These are phyloP conservation scores for Caenorhabditis sinica DNA, from an alignment of 2,888 invertebrate genomes.

Conservation along the genomic window DNA sequence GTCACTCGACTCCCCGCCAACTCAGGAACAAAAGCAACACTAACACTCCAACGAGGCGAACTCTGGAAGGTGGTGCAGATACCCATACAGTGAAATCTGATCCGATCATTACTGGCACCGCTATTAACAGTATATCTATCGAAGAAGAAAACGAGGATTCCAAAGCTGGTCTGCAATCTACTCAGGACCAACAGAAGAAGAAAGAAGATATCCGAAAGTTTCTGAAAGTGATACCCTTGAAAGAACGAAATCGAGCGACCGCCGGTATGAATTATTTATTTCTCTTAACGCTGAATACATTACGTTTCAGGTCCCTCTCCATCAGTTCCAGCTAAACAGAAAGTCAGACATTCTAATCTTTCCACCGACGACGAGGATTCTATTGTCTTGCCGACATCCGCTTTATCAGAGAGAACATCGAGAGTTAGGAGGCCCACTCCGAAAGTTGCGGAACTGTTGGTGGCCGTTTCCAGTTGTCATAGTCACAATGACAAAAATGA, in stretches of 20 bases:
- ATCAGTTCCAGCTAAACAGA: background rate
- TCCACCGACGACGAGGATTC: background rate
- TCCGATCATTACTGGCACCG: background rate
- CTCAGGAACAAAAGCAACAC: background rate
- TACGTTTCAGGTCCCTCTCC: too few relatives aligned
- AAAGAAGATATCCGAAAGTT: background rate
- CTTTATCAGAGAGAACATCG: conserved; percentile 17
- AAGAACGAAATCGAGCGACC: background rate
- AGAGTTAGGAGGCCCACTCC: conserved; percentile 16
- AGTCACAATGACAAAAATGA: background rate
- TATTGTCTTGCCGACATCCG: too few relatives aligned
- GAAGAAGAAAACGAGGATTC: too few relatives aligned
- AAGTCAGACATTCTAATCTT: background rate
- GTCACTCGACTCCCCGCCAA: background rate
- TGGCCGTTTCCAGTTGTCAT: background rate
- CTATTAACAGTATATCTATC: too few relatives aligned
- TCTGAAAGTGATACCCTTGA: background rate
- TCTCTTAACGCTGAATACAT: background rate
- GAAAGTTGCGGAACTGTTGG: background rate
- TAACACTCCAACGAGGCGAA: background rate
- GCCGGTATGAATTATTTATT: too few relatives aligned
- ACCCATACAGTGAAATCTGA: background rate
- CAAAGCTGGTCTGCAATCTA: background rate
- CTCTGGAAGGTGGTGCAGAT: background rate
- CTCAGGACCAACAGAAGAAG: background rate